A percentile compares a stretch with the other conserved stretches of the same genome.
phyloP scores from a whole-genome alignment of 2,888 invertebrate species.

The Eristalinus aeneus region DNA sequence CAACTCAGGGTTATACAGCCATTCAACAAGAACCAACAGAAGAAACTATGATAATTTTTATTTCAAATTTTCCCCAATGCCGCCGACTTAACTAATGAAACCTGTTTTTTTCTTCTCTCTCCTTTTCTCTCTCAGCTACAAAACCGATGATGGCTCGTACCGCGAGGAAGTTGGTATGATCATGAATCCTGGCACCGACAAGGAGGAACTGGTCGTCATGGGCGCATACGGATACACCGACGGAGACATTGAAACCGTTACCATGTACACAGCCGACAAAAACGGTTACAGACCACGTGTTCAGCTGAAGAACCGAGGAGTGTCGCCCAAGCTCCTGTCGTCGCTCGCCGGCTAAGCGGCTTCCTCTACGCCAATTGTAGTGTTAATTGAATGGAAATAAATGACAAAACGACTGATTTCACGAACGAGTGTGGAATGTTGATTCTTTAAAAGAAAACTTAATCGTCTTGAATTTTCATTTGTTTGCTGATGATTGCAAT shows the following conservation, averaged over 20 bases:
- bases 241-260: slow-evolving; percentile 76
- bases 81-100: background rate
- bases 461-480: background rate
- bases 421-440: background rate
- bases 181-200: slow-evolving; percentile 77
- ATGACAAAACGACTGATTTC: background rate
- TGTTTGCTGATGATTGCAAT: background rate
- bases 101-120: background rate
- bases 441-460: background rate
- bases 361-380: background rate
- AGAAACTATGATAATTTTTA: background rate
- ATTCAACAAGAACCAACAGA: background rate
- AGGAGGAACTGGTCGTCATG: slow-evolving; percentile 79
- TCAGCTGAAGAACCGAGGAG: slow-evolving; percentile 77
- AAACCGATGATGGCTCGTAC: slow-evolving; percentile 78
- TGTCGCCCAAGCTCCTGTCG: slow-evolving; percentile 70
- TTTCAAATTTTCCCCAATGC: background rate
- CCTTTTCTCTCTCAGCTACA: slow-evolving; percentile 72
- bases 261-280: slow-evolving; percentile 80
- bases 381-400: slow-evolving; percentile 5
- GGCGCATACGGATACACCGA: slow-evolving; percentile 77
- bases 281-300: slow-evolving; percentile 79
- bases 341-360: slow-evolving; percentile 65
- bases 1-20: background rate
- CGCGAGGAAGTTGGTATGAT: slow-evolving; percentile 79